Conservation (phyloP, 1,140 invertebrate species). For the Tribolium madens region DNA sequence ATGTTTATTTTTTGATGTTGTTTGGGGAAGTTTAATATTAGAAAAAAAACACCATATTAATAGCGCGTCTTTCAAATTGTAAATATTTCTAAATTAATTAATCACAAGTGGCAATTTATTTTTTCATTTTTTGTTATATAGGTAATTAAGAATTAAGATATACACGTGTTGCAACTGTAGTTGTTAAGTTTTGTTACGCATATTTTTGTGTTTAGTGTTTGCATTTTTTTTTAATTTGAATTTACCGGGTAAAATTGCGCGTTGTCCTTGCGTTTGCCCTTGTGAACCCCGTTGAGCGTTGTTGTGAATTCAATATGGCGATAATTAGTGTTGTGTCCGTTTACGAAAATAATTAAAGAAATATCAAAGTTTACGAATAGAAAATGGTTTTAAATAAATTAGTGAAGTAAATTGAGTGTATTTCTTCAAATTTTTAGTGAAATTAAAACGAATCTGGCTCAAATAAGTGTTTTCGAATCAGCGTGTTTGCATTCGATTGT, state of each 20-base stretch:
- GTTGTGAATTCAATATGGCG: constrained; percentile 67
- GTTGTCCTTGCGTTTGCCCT: constrained; percentile 62
- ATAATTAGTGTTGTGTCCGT: constrained; percentile 64
- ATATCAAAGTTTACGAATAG: constrained; percentile 15
- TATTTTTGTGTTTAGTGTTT: not conserved
- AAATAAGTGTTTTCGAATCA: constrained; percentile 15
- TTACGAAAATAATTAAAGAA: constrained; percentile 60
- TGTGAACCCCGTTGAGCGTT: constrained; percentile 65
- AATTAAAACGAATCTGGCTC: not conserved
- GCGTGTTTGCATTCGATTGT: constrained; percentile 54
- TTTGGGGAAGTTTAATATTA: not conserved
- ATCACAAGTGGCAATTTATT: not conserved
- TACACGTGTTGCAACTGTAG: not conserved
- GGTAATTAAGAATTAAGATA: not conserved
- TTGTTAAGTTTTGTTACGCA: not conserved
- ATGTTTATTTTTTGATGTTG: constrained; percentile 9
- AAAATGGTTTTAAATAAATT: constrained; percentile 12
- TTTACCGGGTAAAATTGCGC: constrained; percentile 54
- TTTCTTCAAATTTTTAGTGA: not conserved
- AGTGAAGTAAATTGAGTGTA: not conserved
- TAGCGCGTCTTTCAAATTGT: not conserved
- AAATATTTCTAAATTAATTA: not conserved
- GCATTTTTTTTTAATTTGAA: constrained; percentile 37
- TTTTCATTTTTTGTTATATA: not conserved
- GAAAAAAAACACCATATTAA: not conserved